Conservation (phyloP, 1,140 invertebrate species). For the Aradophagus sp. region DNA sequence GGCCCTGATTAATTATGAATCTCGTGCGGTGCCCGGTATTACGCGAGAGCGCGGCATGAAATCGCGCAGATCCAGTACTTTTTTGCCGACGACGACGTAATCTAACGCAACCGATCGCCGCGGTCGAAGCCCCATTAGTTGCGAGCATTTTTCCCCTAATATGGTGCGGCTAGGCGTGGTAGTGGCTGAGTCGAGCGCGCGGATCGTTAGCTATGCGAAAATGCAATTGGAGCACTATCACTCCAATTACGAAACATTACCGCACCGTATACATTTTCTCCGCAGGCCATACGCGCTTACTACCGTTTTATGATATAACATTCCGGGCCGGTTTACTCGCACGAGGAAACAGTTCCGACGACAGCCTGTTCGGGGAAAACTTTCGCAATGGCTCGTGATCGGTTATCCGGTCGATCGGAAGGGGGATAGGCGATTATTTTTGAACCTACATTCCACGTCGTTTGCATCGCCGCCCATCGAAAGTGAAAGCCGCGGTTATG, state of each 20-base stretch:
- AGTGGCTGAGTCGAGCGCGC: slow-evolving; percentile 23
- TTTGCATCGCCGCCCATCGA: slow-evolving; percentile 56
- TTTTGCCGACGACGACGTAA: slow-evolving; percentile 54
- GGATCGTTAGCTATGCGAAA: slow-evolving; percentile 61
- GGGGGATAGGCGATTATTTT: slow-evolving; percentile 26
- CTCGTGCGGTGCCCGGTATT: slow-evolving; percentile 54
- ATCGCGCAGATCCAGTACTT: slow-evolving; percentile 57
- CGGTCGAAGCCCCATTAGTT: slow-evolving; percentile 51
- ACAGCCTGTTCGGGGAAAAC: slow-evolving; percentile 3
- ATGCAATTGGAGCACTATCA: slow-evolving; percentile 66
- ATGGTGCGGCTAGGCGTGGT: slow-evolving; percentile 62
- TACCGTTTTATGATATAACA: slow-evolving; percentile 67
- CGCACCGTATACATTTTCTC: slow-evolving; percentile 62
- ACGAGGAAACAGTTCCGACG: slow-evolving; percentile 28
- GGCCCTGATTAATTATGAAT: slow-evolving; percentile 65
- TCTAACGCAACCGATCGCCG: slow-evolving; percentile 52
- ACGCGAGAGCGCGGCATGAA: slow-evolving; percentile 62
- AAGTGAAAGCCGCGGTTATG: slow-evolving; percentile 68
- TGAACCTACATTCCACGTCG: slow-evolving; percentile 30
- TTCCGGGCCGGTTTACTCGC: slow-evolving; percentile 21
- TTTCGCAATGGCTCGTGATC: slow-evolving; percentile 14
- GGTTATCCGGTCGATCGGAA: slow-evolving; percentile 19
- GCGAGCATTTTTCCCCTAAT: slow-evolving; percentile 67
- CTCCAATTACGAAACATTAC: slow-evolving; percentile 71
- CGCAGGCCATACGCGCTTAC: slow-evolving; percentile 46